A percentile compares a stretch with the other conserved stretches of the same genome.
phyloP scores from a whole-genome alignment of 2,113 vertebrate genomes.

The Oreochromis spilurus region DNA sequence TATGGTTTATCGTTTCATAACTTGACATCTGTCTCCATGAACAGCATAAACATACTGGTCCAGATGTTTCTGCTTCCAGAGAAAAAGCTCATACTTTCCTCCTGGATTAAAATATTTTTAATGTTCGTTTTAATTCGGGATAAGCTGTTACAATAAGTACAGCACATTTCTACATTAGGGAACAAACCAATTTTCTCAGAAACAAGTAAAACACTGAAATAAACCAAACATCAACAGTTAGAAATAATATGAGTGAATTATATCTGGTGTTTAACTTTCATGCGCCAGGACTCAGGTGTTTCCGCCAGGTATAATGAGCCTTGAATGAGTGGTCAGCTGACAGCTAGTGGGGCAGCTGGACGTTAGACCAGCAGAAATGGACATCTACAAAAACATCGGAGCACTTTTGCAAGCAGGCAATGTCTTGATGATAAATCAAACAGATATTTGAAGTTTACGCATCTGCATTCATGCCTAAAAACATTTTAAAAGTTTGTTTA shows the following conservation, averaged over 20 bases:
- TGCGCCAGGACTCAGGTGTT: not conserved
- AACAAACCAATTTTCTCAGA: not conserved
- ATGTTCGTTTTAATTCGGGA: not conserved
- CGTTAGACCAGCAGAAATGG: not conserved
- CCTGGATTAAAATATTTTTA: not conserved
- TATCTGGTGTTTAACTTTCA: not conserved
- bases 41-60: not conserved
- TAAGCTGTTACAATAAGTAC: not conserved
- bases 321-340: not conserved
- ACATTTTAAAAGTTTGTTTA: not conserved
- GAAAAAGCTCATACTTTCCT: not conserved
- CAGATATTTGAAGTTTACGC: not conserved
- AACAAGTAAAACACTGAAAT: not conserved
- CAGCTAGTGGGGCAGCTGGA: not conserved
- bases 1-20: not conserved
- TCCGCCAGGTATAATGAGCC: not conserved
- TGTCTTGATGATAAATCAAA: not conserved
- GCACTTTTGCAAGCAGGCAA: not conserved
- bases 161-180: rapidly evolving
- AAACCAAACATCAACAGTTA: not conserved
- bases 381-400: not conserved
- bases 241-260: not conserved
- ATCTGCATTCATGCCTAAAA: not conserved
- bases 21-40: not conserved
- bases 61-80: not conserved